These are phyloP conservation scores for Platysteira castanea DNA, from an alignment of 2,113 vertebrate genomes.

Conservation along the genomic window DNA sequence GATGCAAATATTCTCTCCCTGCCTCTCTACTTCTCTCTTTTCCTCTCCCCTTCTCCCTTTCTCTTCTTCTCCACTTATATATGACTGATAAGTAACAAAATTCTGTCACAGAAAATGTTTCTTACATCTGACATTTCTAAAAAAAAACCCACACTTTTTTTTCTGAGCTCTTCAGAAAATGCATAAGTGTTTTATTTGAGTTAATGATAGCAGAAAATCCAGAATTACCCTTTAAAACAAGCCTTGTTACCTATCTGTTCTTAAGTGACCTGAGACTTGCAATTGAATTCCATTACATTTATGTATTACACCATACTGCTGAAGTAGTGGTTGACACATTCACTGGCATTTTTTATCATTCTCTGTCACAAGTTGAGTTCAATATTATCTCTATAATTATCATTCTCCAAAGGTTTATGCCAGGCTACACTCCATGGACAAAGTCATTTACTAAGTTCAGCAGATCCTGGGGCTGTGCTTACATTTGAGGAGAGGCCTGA, in stretches of 20 bases:
- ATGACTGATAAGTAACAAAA: background rate
- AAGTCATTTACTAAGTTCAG: background rate
- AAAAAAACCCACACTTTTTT: background rate
- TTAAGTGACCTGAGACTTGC: background rate
- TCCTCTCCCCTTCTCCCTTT: background rate
- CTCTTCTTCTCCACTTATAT: background rate
- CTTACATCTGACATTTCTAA: background rate
- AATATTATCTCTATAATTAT: background rate
- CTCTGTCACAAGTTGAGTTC: background rate
- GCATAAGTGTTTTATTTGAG: background rate
- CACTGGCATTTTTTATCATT: background rate
- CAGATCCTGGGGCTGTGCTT: background rate
- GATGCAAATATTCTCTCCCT: background rate
- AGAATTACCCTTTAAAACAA: background rate
- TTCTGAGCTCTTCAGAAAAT: background rate
- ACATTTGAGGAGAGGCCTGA: background rate
- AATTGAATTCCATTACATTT: background rate
- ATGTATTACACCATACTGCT: accelerated
- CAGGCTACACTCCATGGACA: background rate
- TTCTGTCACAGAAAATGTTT: background rate
- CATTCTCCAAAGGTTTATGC: background rate
- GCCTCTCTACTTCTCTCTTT: background rate
- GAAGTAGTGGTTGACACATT: background rate
- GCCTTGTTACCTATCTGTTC: background rate
- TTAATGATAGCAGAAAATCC: background rate